Conservation (phyloP, 2,797 vertebrate species). For the Galago senegalensis region DNA sequence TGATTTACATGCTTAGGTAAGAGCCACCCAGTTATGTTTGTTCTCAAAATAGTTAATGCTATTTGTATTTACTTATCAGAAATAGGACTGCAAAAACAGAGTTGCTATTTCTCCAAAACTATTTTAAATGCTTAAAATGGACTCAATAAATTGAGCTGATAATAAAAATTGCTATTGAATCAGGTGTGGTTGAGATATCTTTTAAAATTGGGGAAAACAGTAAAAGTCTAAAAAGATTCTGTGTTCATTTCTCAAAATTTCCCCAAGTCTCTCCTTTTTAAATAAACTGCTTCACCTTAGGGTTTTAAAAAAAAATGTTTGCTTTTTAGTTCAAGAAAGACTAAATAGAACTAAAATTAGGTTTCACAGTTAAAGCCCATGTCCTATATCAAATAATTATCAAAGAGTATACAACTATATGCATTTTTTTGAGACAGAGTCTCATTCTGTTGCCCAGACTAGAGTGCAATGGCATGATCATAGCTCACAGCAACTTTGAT, state of each 20-base stretch:
- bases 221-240: slow-evolving; percentile 34
- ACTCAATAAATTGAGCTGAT: slow-evolving; percentile 2
- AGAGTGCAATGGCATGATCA: too few species aligned
- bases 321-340: slow-evolving; percentile 43
- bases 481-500: too few species aligned
- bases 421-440: too few species aligned
- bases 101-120: slow-evolving; percentile 1
- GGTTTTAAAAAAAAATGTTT: not conserved
- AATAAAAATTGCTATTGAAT: slow-evolving; percentile 28
- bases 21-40: not conserved
- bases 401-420: slow-evolving; percentile 9
- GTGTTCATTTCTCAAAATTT: slow-evolving; percentile 25
- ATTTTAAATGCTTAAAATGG: slow-evolving; percentile 53
- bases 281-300: slow-evolving; percentile 9
- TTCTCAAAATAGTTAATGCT: not conserved
- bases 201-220: not conserved
- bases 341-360: slow-evolving; percentile 42
- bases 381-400: slow-evolving; percentile 7
- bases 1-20: not conserved
- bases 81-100: slow-evolving; percentile 37
- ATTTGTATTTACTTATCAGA: slow-evolving; percentile 24
- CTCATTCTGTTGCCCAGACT: too few species aligned
- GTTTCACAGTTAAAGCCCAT: not conserved
- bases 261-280: slow-evolving; percentile 24
- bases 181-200: not conserved